phyloP scores from a whole-genome alignment of 2,888 invertebrate genomes.

The Cephus rjabovi region DNA sequence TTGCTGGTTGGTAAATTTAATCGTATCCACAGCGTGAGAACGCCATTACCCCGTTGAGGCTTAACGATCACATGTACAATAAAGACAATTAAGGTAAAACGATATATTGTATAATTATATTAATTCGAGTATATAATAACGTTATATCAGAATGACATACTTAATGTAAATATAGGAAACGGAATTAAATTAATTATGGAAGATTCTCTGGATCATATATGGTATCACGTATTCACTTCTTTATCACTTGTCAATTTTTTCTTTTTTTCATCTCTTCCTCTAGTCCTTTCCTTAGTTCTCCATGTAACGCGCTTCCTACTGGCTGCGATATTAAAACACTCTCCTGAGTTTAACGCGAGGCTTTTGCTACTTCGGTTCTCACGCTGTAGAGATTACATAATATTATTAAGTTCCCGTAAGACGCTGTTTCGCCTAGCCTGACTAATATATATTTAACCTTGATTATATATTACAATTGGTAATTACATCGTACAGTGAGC shows the following conservation, averaged over 20 bases:
- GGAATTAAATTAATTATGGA: background rate
- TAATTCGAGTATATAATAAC: background rate
- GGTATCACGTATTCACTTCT: background rate
- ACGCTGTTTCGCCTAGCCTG: background rate
- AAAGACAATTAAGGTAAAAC: background rate
- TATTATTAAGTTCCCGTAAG: background rate
- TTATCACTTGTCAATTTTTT: background rate
- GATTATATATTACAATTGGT: background rate
- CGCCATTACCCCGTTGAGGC: background rate
- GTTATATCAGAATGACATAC: background rate
- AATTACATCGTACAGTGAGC: background rate
- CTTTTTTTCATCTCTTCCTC: too few species aligned
- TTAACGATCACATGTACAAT: background rate
- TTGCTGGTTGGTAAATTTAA: conserved; percentile 4
- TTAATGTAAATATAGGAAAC: background rate
- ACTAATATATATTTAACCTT: background rate
- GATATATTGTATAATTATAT: background rate
- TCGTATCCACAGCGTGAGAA: background rate
- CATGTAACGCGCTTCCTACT: background rate
- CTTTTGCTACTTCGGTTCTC: background rate
- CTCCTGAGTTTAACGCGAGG: background rate
- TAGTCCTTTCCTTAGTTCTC: background rate
- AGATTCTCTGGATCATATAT: background rate
- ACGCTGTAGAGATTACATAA: background rate
- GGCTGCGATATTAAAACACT: background rate